These are phyloP conservation scores for Plebejus anna DNA, from an alignment of 2,888 invertebrate genomes.

Conservation along the genomic window DNA sequence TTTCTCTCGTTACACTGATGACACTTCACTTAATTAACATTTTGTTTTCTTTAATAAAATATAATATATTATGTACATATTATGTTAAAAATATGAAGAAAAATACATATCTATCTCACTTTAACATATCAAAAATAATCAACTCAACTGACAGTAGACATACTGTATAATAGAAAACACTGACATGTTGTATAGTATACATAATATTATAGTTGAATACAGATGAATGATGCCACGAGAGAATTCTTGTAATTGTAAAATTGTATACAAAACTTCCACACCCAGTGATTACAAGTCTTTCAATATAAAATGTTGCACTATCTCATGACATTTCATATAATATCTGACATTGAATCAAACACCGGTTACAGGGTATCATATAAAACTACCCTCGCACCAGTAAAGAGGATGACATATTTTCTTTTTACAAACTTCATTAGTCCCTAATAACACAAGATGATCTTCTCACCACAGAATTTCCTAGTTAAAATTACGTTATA, in stretches of 20 bases:
- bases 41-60: constrained; percentile 57
- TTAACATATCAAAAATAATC: constrained; percentile 31
- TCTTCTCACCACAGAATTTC: constrained; percentile 78
- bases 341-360: constrained; percentile 48
- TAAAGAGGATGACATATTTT: constrained; percentile 53
- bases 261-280: constrained; percentile 76
- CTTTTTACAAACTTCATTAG: constrained; percentile 58
- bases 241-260: constrained; percentile 71
- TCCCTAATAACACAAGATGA: constrained; percentile 67
- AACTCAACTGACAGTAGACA: constrained; percentile 9
- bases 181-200: constrained; percentile 34
- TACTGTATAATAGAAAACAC: constrained; percentile 27
- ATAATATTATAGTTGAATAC: constrained; percentile 33
- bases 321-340: constrained; percentile 52
- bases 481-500: constrained; percentile 76
- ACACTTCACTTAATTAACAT: constrained; percentile 72
- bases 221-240: constrained; percentile 70
- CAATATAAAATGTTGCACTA: constrained; percentile 69
- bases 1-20: constrained; percentile 76
- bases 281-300: constrained; percentile 67
- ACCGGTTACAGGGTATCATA: constrained; percentile 52
- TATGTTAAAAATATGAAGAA: constrained; percentile 58
- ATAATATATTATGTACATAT: constrained; percentile 64
- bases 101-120: constrained; percentile 49
- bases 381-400: constrained; percentile 60